Evolutionary conservation across 2,888 invertebrate species (phyloP), one percentile per base, ranked within the genome.

Genomic region (Oligia latruncula): DNA sequence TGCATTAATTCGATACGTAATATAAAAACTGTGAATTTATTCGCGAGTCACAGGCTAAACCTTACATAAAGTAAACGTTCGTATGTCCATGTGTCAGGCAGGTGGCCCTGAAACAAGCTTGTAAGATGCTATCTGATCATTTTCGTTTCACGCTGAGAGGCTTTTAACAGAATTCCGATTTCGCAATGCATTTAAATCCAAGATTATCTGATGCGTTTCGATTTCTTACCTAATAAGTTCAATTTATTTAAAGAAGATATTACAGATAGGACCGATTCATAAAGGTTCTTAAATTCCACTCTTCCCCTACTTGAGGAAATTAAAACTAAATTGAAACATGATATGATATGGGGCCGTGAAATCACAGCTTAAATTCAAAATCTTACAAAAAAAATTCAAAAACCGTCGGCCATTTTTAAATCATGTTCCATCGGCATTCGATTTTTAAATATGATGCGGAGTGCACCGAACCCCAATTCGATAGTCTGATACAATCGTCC

Each of bases 1-100:
- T 89, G 85, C 90, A 88, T 94, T 95, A 95, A 95, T 95, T 94
- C 92, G 93, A 94, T 93, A 92, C 88, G 92, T 93, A 91, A 90
- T 93, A 95, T 95, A 95, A 96, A 96, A 95, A 93, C 90, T 92
- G 93, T 92, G 91, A 95, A 93, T 96, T 96, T 96, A 96, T 96
- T 92, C 81, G 90, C 92, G 87, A 90, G 92, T 81, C 87, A 78
- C 90, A 87, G 92, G 91, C 92, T 92, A 90, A 90, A 91, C 90
- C 89, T 90, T 92, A 91, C 93, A 95, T 96, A 96, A 96, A 96
- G 91, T 94, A 90, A 85, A 82, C 86, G 85, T 94, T 93, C 87
- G 91, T 94, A 95, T 94, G 94, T 92, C 89, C 93, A 90, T 92
- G 93, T 94, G 95, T 95, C 95, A 95, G 91, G 89, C 93, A 93